Evolutionary conservation across 1,140 invertebrate species (phyloP), one percentile per base, ranked within the genome.

Genomic region (Medauroidea extradentata): DNA sequence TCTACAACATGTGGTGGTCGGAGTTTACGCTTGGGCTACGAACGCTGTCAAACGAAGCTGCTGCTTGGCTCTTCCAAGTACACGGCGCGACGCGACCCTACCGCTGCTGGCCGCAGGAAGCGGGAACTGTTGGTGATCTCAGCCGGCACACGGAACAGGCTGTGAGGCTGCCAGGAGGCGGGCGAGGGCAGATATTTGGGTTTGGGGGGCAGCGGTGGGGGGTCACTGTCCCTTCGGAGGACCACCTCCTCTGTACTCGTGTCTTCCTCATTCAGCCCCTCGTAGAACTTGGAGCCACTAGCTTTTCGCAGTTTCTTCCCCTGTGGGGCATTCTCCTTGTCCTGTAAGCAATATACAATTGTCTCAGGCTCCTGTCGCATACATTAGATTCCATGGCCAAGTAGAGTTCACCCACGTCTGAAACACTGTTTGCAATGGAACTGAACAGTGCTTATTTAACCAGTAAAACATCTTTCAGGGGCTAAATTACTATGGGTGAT

Each of bases 11-110:
- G n/a, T n/a, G n/a, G n/a, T n/a, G n/a, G n/a, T n/a, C n/a, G n/a
- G n/a, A n/a, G n/a, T n/a, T n/a, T n/a, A n/a, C n/a, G n/a, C n/a
- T n/a, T n/a, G n/a, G n/a, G n/a, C n/a, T n/a, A n/a, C n/a, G n/a
- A n/a, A n/a, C n/a, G n/a, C n/a, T n/a, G 29, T 73, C 71, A 83
- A 59, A 84, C 83, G 75, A 84, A 84, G 72, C 83, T 85, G 67
- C 82, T 83, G 61, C 79, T 82, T 21, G 82, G 76, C 63, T 83
- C 79, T 60, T 85, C 83, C 14, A 85, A 69, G 68, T 82, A 84
- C 24, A 79, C 75, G 43, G 66, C 62, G 65, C 75, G 51, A 68
- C 76, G 59, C 13, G 43, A 53, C 29, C 50, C 50, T 2, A 39
- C 56, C 29, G 44, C 54, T 16, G 11, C 29, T 9, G 54, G 54